Conservation (phyloP, 1,140 invertebrate species). For the Drosophila trapezifrons region DNA sequence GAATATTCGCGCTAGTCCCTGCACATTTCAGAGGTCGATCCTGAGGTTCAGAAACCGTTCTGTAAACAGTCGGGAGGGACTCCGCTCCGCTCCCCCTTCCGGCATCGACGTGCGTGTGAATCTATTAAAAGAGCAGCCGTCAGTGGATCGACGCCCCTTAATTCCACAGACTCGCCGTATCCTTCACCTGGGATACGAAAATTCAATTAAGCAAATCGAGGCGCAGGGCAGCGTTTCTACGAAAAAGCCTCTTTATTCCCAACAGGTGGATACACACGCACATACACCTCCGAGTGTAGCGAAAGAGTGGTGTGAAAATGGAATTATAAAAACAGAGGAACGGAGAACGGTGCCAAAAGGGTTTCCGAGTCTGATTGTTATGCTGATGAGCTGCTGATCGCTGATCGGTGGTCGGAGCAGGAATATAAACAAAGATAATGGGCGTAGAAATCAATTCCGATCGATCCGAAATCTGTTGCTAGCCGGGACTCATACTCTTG, state of each 20-base stretch:
- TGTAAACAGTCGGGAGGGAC: slow-evolving; percentile 3
- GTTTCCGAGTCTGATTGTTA: slow-evolving; percentile 51
- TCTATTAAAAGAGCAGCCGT: slow-evolving; percentile 65
- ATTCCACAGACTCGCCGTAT: slow-evolving; percentile 3
- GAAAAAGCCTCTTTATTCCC: slow-evolving; percentile 41
- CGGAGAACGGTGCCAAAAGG: slow-evolving; percentile 50
- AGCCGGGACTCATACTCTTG: slow-evolving; percentile 25
- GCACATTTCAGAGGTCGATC: background rate
- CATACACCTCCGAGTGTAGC: background rate
- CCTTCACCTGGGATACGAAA: slow-evolving; percentile 47
- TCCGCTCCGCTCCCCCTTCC: background rate
- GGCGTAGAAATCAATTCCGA: slow-evolving; percentile 66
- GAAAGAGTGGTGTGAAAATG: slow-evolving; percentile 51
- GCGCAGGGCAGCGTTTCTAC: slow-evolving; percentile 62
- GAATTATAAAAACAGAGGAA: slow-evolving; percentile 6
- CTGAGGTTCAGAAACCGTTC: slow-evolving; percentile 1
- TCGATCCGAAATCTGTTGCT: slow-evolving; percentile 61
- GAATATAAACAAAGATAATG: background rate
- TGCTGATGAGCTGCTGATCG: slow-evolving; percentile 58
- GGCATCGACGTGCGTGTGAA: slow-evolving; percentile 63
- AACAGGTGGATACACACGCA: slow-evolving; percentile 32
- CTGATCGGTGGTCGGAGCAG: background rate
- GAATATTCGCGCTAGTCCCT: slow-evolving; percentile 1
- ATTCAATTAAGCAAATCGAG: slow-evolving; percentile 79
- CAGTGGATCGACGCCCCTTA: background rate